Percentiles rank a stretch among this genome's conserved stretches.
Conservation (phyloP, 2,113 vertebrate genomes). For the Python bivittatus region DNA sequence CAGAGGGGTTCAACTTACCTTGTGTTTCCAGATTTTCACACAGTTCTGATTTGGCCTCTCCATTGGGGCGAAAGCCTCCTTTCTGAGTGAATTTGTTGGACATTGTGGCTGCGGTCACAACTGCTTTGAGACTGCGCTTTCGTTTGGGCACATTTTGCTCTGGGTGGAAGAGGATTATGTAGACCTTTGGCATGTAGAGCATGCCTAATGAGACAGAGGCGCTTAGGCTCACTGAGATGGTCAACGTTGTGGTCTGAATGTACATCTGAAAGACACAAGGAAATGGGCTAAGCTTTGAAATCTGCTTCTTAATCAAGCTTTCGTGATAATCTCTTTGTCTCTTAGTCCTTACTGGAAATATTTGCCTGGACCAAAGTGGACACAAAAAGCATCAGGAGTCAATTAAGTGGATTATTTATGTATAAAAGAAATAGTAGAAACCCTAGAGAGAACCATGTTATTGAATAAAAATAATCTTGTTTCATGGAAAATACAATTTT, state of each 20-base stretch:
- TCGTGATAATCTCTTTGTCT: background rate
- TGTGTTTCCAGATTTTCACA: conserved; percentile 94
- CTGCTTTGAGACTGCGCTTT: conserved; percentile 95
- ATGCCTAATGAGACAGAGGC: conserved; percentile 95
- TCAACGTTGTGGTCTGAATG: conserved; percentile 95
- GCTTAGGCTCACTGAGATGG: conserved; percentile 95
- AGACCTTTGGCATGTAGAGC: conserved; percentile 98
- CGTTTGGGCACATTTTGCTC: conserved; percentile 97
- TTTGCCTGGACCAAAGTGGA: background rate
- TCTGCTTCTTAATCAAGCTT: background rate
- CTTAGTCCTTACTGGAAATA: rapidly evolving
- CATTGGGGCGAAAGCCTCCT: conserved; percentile 89
- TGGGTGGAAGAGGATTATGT: conserved; percentile 95
- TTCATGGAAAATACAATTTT: too few relatives aligned
- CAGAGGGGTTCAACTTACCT: conserved; percentile 67
- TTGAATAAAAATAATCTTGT: background rate
- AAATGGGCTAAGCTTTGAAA: background rate
- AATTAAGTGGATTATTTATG: background rate
- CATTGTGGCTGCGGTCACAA: conserved; percentile 95
- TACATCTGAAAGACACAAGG: conserved; percentile 85
- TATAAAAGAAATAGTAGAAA: background rate
- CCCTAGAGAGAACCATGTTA: background rate
- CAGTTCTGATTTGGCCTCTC: conserved; percentile 94
- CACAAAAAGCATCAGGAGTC: background rate
- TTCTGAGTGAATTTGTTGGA: conserved; percentile 97